These are phyloP conservation scores for Diadromus collaris DNA, from an alignment of 2,888 invertebrate genomes.

Conservation along the genomic window DNA sequence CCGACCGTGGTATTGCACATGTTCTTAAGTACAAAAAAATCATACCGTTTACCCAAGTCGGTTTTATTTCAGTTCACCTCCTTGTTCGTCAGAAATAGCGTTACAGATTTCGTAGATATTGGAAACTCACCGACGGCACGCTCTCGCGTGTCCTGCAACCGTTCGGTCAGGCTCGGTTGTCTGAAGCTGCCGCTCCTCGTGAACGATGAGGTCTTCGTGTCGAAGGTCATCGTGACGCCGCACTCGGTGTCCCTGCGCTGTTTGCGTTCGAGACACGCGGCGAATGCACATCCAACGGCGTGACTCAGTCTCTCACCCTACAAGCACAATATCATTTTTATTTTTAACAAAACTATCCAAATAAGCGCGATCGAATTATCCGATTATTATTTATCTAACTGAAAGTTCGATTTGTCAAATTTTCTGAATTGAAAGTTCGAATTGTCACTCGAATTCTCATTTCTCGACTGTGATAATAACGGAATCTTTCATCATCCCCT, in stretches of 20 bases:
- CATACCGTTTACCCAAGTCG: too few species aligned
- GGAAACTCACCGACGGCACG: constrained; percentile 82
- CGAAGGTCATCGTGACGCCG: constrained; percentile 95
- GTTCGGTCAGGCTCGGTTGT: constrained; percentile 90
- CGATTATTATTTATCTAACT: background rate
- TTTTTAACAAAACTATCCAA: background rate
- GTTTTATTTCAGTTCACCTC: background rate
- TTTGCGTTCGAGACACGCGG: constrained; percentile 98
- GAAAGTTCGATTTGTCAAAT: background rate
- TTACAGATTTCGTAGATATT: background rate
- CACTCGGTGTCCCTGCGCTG: constrained; percentile 98
- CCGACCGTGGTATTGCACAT: too few species aligned
- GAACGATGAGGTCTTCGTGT: constrained; percentile 94
- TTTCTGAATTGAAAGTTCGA: too few species aligned
- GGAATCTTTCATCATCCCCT: constrained; percentile 9
- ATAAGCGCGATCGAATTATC: background rate
- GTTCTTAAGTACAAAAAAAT: too few species aligned
- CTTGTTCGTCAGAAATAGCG: background rate
- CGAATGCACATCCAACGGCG: constrained; percentile 99
- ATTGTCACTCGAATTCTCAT: background rate
- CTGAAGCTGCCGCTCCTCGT: constrained; percentile 96
- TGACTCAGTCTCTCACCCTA: constrained; percentile 98
- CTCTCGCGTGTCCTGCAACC: constrained; percentile 82
- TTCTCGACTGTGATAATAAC: background rate
- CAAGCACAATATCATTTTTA: background rate